These are phyloP conservation scores for Connochaetes taurinus DNA, from an alignment of 2,113 vertebrate species.

Conservation along the genomic window DNA sequence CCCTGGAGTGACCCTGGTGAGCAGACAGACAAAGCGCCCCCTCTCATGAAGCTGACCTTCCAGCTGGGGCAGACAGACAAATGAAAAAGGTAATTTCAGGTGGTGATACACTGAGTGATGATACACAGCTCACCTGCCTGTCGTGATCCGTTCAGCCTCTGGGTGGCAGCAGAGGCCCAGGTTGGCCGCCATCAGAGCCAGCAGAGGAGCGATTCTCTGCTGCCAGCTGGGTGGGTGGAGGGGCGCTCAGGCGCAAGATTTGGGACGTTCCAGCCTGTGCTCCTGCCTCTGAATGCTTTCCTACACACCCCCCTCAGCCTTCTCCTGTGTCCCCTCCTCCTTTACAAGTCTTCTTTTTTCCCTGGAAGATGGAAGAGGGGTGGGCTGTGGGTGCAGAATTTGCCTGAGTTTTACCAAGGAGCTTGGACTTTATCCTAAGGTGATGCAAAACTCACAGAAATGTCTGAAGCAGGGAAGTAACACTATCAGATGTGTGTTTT, in stretches of 20 bases:
- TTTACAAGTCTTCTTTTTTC: neutral
- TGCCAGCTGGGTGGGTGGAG: neutral
- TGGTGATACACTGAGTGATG: neutral
- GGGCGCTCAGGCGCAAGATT: neutral
- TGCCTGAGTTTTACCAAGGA: neutral
- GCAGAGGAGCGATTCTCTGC: rapidly evolving
- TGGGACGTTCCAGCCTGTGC: neutral
- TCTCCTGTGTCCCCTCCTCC: neutral
- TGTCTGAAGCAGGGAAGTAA: neutral
- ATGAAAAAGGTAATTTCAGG: neutral
- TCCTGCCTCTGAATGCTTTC: neutral
- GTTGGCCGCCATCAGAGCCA: neutral
- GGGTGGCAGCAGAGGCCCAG: slow-evolving; percentile 55
- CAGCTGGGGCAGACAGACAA: neutral
- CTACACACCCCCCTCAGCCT: neutral
- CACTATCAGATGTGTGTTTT: neutral
- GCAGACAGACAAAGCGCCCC: neutral
- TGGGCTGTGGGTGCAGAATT: neutral
- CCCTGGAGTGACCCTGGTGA: rapidly evolving
- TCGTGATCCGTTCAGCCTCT: neutral
- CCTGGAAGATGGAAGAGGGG: neutral
- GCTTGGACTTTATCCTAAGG: neutral
- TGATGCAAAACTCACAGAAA: neutral
- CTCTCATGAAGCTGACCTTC: neutral
- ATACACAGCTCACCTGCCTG: neutral